phyloP scores from a whole-genome alignment of 37 sponge, comb jelly and placozoan genomes.

The Aplysina aerophoba region DNA sequence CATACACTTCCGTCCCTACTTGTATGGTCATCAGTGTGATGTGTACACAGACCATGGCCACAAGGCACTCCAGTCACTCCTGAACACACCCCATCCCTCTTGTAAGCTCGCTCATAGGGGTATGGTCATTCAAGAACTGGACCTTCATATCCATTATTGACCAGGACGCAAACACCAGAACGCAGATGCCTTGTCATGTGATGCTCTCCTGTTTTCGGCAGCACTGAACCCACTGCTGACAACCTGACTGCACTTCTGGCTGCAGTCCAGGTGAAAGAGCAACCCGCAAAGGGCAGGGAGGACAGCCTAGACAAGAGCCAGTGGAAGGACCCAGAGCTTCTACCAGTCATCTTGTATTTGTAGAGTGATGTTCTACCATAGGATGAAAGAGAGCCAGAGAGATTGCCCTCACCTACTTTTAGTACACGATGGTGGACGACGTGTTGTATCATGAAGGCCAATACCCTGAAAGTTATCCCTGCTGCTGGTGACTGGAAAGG shows the following conservation, averaged over 20 bases:
- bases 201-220: no score
- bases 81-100: slow-evolving; percentile 43
- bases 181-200: slow-evolving; percentile 36
- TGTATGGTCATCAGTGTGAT: slow-evolving; percentile 37
- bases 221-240: no score
- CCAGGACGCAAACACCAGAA: slow-evolving; percentile 26
- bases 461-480: slow-evolving; percentile 47
- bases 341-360: slow-evolving; percentile 8
- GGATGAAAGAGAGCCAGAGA: slow-evolving; percentile 30
- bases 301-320: neutral
- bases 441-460: slow-evolving; percentile 48
- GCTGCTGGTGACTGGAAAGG: neutral
- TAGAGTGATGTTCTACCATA: slow-evolving; percentile 45
- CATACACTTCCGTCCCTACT: slow-evolving; percentile 48
- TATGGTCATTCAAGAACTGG: slow-evolving; percentile 24
- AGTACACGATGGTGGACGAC: slow-evolving; percentile 42
- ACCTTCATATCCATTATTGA: slow-evolving; percentile 34
- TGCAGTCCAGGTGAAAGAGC: neutral
- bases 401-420: slow-evolving; percentile 6
- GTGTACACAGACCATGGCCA: slow-evolving; percentile 51
- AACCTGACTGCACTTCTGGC: neutral
- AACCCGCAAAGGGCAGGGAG: slow-evolving; percentile 19
- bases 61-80: slow-evolving; percentile 33
- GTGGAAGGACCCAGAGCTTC: slow-evolving; percentile 24
- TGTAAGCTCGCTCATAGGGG: slow-evolving; percentile 46